Percentiles rank a stretch among this genome's conserved stretches.
Conservation (phyloP, 2,797 vertebrate genomes). For the Craterocephalus amniculus region DNA sequence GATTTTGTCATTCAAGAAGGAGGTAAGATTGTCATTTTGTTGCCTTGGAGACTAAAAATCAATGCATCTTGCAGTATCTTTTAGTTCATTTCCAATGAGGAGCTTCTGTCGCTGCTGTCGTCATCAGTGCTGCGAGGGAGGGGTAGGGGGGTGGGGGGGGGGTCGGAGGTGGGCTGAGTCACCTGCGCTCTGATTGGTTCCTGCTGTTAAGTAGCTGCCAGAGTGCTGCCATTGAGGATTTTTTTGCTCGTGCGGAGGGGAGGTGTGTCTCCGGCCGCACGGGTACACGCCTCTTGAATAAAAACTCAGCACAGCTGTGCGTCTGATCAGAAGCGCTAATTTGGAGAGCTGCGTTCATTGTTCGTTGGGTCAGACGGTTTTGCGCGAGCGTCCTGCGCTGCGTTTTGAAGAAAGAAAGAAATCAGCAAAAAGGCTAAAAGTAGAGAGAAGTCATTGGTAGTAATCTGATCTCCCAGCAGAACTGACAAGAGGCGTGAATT, state of each 20-base stretch:
- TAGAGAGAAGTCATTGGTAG: conserved; percentile 25
- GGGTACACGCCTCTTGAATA: conserved; percentile 75
- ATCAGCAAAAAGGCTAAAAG: background rate
- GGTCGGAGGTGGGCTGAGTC: conserved; percentile 2
- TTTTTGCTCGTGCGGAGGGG: conserved; percentile 42
- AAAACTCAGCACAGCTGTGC: conserved; percentile 47
- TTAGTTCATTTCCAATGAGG: conserved; percentile 60
- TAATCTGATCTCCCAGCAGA: conserved; percentile 44
- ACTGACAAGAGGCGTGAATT: conserved; percentile 78
- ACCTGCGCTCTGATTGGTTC: conserved; percentile 73
- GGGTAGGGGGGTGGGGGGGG: background rate
- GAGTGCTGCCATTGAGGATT: conserved; percentile 81
- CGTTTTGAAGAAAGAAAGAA: background rate
- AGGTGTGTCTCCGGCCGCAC: conserved; percentile 59
- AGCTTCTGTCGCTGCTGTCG: conserved; percentile 56
- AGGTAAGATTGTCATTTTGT: conserved; percentile 59
- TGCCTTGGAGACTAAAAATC: conserved; percentile 77
- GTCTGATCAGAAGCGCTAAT: conserved; percentile 46
- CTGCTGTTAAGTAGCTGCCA: conserved; percentile 36
- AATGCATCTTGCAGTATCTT: conserved; percentile 66
- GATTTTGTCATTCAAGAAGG: conserved; percentile 57
- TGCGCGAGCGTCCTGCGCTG: background rate
- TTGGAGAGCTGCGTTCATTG: background rate
- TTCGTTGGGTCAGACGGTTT: conserved; percentile 5
- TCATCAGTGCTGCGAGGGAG: conserved; percentile 50